phyloP scores from a whole-genome alignment of 2,888 invertebrate genomes.

The Hetaerina titia region DNA sequence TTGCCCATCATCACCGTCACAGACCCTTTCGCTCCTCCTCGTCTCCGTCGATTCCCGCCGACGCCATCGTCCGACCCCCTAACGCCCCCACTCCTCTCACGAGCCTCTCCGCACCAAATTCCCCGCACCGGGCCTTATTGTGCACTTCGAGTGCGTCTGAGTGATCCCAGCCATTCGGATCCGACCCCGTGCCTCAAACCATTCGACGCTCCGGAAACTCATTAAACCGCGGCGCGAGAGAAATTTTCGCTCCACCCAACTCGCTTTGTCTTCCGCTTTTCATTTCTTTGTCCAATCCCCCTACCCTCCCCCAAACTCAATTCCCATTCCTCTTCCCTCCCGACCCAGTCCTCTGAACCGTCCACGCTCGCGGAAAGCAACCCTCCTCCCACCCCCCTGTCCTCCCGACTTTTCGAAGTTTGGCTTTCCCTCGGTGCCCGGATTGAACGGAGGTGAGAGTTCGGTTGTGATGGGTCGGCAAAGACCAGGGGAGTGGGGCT shows the following conservation, averaged over 20 bases:
- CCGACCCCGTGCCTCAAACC: not conserved
- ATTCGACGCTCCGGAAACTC: conserved; percentile 37
- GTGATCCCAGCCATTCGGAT: conserved; percentile 37
- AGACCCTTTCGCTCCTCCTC: not conserved
- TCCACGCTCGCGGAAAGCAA: not conserved
- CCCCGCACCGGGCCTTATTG: conserved; percentile 52
- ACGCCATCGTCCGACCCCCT: not conserved
- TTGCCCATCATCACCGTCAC: not conserved
- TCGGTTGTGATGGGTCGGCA: not conserved
- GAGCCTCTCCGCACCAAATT: not conserved
- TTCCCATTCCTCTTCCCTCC: not conserved
- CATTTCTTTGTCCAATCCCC: not conserved
- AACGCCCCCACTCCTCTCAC: not conserved
- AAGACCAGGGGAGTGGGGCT: not conserved
- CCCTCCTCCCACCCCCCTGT: too few species aligned
- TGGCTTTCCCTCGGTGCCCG: not conserved
- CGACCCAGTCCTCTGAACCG: not conserved
- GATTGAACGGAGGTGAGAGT: not conserved
- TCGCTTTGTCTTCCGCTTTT: conserved; percentile 20
- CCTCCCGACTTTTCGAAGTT: not conserved
- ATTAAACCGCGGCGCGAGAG: conserved; percentile 60
- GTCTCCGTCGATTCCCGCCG: conserved; percentile 8
- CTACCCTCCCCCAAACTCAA: not conserved
- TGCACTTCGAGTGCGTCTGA: conserved; percentile 59
- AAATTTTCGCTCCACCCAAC: conserved; percentile 45